Conservation (phyloP, 1,140 invertebrate genomes). For the Hylyphantes graminicola region DNA sequence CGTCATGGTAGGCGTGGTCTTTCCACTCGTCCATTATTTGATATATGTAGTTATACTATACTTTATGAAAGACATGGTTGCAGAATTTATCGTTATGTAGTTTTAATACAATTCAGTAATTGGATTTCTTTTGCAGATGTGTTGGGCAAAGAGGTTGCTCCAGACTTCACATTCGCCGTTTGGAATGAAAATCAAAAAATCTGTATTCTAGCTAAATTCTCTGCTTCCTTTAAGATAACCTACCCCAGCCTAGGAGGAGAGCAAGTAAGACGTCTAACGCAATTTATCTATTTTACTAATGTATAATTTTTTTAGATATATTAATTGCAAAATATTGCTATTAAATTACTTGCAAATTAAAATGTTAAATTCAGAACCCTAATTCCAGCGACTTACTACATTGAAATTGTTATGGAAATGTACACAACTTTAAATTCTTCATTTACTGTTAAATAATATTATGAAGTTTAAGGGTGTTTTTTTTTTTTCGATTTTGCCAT, state of each 20-base stretch:
- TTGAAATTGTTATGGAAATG: too few species aligned
- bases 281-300: neutral
- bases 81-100: too few species aligned
- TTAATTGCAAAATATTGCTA: neutral
- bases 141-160: constrained; percentile 46
- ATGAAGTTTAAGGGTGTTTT: too few species aligned
- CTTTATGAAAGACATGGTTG: too few species aligned
- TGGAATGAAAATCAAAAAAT: constrained; percentile 64
- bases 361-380: neutral
- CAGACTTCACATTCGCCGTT: constrained; percentile 59
- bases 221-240: constrained; percentile 63
- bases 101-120: too few species aligned
- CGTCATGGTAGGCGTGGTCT: too few species aligned
- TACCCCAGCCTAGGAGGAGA: constrained; percentile 61
- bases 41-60: too few species aligned
- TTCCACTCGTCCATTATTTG: too few species aligned
- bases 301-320: neutral
- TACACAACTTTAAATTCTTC: too few species aligned
- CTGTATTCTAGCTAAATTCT: constrained; percentile 64
- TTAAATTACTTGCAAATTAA: neutral
- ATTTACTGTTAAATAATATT: too few species aligned
- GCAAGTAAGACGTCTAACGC: constrained; percentile 53
- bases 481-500: too few species aligned
- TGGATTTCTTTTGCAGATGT: constrained; percentile 26
- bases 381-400: too few species aligned